Evolutionary conservation across 30 jellyfish, hydroid and myxozoan genomes (phyloP).

Genomic region (Cassiopea andromeda): DNA sequence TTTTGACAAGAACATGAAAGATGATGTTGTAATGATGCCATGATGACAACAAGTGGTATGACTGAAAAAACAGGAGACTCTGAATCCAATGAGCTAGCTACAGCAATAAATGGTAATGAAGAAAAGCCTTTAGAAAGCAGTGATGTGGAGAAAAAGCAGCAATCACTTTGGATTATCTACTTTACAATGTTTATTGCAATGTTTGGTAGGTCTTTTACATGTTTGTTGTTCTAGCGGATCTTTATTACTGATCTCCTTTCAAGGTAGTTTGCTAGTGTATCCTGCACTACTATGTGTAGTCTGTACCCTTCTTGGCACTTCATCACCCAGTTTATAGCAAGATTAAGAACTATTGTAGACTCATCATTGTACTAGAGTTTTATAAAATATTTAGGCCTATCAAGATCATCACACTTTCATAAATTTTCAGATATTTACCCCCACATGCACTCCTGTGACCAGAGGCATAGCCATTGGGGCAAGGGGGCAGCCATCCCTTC

Average conservation of each 20-base stretch:
- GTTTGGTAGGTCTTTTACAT: not conserved
- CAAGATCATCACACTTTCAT: no score
- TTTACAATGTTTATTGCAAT: constrained; percentile 10
- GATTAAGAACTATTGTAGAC: not conserved
- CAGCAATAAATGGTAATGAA: not conserved
- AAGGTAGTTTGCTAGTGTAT: no score
- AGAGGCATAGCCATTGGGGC: no score
- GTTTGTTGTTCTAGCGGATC: not conserved
- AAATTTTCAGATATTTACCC: no score
- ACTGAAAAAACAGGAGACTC: no score
- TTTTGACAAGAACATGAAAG: no score
- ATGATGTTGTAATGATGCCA: no score
- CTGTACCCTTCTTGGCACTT: not conserved
- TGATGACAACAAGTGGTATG: no score
- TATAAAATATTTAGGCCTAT: not conserved
- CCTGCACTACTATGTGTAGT: not conserved
- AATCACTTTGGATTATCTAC: not conserved
- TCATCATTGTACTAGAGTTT: not conserved
- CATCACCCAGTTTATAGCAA: not conserved
- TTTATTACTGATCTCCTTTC: not conserved
- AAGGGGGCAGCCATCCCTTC: no score
- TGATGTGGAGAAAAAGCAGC: not conserved
- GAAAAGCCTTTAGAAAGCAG: not conserved
- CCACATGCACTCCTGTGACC: no score
- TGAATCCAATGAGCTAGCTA: no score